phyloP scores from a whole-genome alignment of 2,113 vertebrate species.

The Prionailurus viverrinus region DNA sequence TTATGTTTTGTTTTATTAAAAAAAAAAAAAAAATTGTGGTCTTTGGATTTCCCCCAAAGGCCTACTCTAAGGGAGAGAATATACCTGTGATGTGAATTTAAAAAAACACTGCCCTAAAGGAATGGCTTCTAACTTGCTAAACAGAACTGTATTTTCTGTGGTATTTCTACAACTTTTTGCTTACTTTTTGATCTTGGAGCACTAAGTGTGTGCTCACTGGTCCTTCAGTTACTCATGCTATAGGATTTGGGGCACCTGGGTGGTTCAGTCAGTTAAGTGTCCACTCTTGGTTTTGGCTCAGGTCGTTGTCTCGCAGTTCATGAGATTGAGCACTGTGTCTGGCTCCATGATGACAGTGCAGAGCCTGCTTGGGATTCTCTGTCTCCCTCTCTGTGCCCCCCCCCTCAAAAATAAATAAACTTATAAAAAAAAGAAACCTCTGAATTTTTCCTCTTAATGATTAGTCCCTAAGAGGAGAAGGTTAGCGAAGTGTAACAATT shows the following conservation, averaged over 20 bases:
- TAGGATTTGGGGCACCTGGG: background rate
- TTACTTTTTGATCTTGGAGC: background rate
- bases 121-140: conserved; percentile 5
- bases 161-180: background rate
- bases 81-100: background rate
- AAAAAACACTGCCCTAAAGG: background rate
- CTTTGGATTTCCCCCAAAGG: background rate
- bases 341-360: too few species aligned
- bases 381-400: too few species aligned
- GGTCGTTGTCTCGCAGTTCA: too few species aligned
- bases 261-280: too few species aligned
- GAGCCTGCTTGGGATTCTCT: too few species aligned
- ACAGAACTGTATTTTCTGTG: background rate
- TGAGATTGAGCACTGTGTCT: too few species aligned
- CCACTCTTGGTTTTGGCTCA: too few species aligned
- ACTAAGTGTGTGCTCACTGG: background rate
- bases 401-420: too few species aligned
- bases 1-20: background rate
- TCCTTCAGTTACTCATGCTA: background rate
- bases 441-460: background rate
- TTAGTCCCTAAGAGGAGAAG: background rate
- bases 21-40: background rate
- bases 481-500: background rate
- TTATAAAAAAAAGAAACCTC: background rate
- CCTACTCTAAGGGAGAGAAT: background rate